Evolutionary conservation across 2,888 invertebrate species (phyloP).

Genomic region (Lissocephala sabroskyi): DNA sequence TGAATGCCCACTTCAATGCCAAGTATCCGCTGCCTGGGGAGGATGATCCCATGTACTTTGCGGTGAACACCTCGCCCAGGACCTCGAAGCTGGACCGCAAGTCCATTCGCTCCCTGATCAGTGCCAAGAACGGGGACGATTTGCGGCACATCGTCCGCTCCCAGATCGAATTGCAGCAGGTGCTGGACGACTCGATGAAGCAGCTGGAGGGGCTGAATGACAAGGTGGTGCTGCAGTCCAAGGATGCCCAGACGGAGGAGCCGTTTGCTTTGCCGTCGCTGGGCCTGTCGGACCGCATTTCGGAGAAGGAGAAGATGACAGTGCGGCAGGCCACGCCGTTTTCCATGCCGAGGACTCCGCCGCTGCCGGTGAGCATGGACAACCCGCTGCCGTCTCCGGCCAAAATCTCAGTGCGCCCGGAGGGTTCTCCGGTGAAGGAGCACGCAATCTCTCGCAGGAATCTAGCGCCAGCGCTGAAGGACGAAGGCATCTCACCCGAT

Average conservation of each 20-base stretch:
- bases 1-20: background rate
- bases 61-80: no score
- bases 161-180: slow-evolving; percentile 43
- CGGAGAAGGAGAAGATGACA: slow-evolving; percentile 5
- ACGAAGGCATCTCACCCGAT: no score
- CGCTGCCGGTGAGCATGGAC: slow-evolving; percentile 9
- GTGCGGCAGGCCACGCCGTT: background rate
- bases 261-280: slow-evolving; percentile 3
- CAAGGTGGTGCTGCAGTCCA: background rate
- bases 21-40: slow-evolving; percentile 5
- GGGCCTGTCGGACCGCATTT: background rate
- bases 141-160: slow-evolving; percentile 42
- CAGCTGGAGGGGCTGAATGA: slow-evolving; percentile 1
- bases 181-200: slow-evolving; percentile 25
- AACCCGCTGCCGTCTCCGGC: slow-evolving; percentile 14
- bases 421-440: slow-evolving; percentile 25
- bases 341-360: background rate
- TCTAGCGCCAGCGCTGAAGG: slow-evolving; percentile 24
- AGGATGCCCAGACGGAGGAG: background rate
- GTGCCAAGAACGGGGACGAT: slow-evolving; percentile 38
- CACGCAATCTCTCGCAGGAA: no score
- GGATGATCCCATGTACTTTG: background rate
- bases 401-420: no score
- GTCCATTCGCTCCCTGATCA: slow-evolving; percentile 36
- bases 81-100: slow-evolving; percentile 24